Evolutionary conservation across 2,888 invertebrate genomes (phyloP).

Genomic region (Pasiphila rectangulata): DNA sequence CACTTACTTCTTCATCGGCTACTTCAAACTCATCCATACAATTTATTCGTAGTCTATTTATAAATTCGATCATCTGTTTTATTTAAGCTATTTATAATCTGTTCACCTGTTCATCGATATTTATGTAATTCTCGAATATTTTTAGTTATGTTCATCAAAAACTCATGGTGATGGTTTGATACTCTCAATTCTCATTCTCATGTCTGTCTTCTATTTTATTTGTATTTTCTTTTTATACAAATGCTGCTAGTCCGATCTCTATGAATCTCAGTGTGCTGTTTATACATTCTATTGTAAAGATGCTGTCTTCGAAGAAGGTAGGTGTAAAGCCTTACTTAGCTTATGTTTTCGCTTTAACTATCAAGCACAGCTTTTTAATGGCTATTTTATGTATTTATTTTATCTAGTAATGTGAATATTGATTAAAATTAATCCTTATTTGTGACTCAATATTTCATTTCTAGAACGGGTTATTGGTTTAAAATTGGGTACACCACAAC

Average conservation of each 20-base stretch:
- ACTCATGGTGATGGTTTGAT: conserved; percentile 79
- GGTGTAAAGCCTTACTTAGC: conserved; percentile 53
- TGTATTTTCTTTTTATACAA: conserved; percentile 33
- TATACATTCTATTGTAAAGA: conserved; percentile 41
- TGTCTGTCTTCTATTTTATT: conserved; percentile 49
- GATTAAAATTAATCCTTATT: no score
- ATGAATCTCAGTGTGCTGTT: conserved; percentile 36
- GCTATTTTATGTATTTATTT: conserved; percentile 22
- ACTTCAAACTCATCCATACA: conserved; percentile 29
- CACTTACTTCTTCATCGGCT: conserved; percentile 34
- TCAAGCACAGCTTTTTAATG: conserved; percentile 34
- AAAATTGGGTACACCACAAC: conserved; percentile 14
- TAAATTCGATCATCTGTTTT: conserved; percentile 17
- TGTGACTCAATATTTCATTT: conserved; percentile 10
- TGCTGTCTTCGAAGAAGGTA: conserved; percentile 65
- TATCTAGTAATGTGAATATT: conserved; percentile 12
- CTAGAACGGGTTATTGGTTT: conserved; percentile 11
- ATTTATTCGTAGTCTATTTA: conserved; percentile 12
- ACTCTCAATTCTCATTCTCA: conserved; percentile 61
- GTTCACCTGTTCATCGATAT: conserved; percentile 20
- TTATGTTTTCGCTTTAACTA: conserved; percentile 45
- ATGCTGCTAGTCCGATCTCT: conserved; percentile 23
- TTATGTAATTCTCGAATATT: conserved; percentile 17
- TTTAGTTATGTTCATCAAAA: conserved; percentile 29
- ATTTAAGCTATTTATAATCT: conserved; percentile 24